Evolutionary conservation across 2,888 invertebrate genomes (phyloP), one percentile per base, ranked within the genome.

Genomic region (Hydropsyche betteni): DNA sequence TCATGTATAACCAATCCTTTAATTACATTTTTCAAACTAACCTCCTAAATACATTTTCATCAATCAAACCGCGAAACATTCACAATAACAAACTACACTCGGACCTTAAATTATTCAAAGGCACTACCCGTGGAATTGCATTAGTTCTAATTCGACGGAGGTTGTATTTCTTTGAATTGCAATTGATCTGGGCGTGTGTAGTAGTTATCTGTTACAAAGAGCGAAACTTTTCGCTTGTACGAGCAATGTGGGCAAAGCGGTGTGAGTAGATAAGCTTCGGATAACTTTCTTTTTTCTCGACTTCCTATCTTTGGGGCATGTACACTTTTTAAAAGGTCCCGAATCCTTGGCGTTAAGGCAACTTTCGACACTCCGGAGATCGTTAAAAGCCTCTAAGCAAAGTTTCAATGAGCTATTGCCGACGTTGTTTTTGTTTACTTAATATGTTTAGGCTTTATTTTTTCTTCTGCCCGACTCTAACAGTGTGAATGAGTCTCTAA

Each of bases 321-420:
- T 14, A 55, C 6, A 10, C 6, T 64, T 64, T 64, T 61, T 36
- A 33, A 12, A 34, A 8, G 64, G 12, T 12, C 64, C 36, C 33
- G 64, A 64, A 64, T 64, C 34, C 64, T n/a, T 10, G 14, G 8
- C 34, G n/a, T 7, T 34, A 10, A 64, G 16, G 16, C 68, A 74
- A 74, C 53, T 69, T 74, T 74, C 7, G 16, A 16, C 38, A 68
- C 69, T 69, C 44, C 16, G 68, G 69, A 74, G 74, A 36, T 52
- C 34, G 53, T 52, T 69, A 69, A 74, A 74, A 68, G 69, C 68
- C 69, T 14, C 74, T 24, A 44, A 70, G 70, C 75, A 75, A 75
- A 75, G 69, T 75, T 75, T 75, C 75, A 75, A 75, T 75, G 75
- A 75, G 75, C 69, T 75, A 75, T 75, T 61, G 75, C 69, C n/a